Evolutionary conservation across 2,797 vertebrate genomes (phyloP), one percentile per base, ranked within the genome.

Genomic region (Hemitrygon akajei): DNA sequence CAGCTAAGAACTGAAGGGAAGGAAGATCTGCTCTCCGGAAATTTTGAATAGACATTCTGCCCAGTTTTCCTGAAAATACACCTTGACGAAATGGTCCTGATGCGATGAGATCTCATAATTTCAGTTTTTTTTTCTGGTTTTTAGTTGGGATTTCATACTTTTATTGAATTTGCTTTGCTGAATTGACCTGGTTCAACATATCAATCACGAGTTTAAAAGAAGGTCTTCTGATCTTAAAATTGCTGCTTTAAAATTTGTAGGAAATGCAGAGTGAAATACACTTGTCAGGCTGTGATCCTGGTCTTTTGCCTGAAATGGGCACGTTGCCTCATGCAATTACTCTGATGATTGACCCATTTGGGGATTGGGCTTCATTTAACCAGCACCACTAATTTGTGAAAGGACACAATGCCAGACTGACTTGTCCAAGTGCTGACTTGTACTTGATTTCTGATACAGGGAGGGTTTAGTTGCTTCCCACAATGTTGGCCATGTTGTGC

Each of bases 401-500:
- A 27, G 30, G n/a, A 37, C 22, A 69, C n/a, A 37, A 10, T 34
- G 63, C n/a, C 47, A 0, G 10, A 25, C 47, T 84, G 47, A 56
- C 37, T 22, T 27, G 47, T 47, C 47, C 4, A 47, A 47, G 47
- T 47, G 47, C 47, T 3, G 47, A 47, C 47, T 47, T 47, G 3
- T 47, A 47, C 47, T 47, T 47, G 47, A 47, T 47, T 47, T 47
- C 47, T 47, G 47, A 3, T 47, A 47, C 47, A 47, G 47, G 47
- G 47, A 86, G 30, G 40, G 63, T 1, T 18, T 30, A 6, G n/a
- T n/a, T 2, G 60, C n/a, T 14, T 69, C n/a, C 58, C 84, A 10
- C 0, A 2, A 75, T 7, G 22, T 75, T 6, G 12, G 27, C 0
- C 56, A 4, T n/a, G 5, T 1, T 25, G 0, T 75, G 3, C 0